These are phyloP conservation scores for Pheosia tremula DNA, from an alignment of 2,888 invertebrate species.

Conservation along the genomic window DNA sequence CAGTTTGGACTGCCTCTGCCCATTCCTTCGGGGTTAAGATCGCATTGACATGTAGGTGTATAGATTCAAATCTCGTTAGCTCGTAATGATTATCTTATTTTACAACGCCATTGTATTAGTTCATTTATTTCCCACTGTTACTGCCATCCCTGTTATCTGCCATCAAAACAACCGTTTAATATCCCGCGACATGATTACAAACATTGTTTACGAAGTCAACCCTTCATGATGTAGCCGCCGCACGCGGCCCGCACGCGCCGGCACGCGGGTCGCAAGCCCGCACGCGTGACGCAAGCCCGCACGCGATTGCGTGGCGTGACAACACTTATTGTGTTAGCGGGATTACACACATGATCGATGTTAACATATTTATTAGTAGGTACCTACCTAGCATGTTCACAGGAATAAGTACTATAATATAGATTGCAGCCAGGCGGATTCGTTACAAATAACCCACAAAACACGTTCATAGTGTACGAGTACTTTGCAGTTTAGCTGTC, in stretches of 20 bases:
- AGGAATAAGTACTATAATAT: too few relatives aligned
- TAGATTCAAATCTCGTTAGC: too few relatives aligned
- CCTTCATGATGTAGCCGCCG: constrained; percentile 18
- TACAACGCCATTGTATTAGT: not conserved
- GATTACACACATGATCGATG: constrained; percentile 39
- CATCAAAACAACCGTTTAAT: constrained; percentile 14
- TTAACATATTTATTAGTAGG: constrained; percentile 24
- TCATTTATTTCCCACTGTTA: not conserved
- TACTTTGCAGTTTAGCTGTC: too few relatives aligned
- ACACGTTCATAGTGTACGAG: too few relatives aligned
- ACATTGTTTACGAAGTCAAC: constrained; percentile 21
- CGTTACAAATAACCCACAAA: too few relatives aligned
- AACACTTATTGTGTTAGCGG: constrained; percentile 31
- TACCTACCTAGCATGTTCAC: not conserved
- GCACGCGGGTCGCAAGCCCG: constrained; percentile 3
- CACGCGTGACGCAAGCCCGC: constrained; percentile 5
- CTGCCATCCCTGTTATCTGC: not conserved
- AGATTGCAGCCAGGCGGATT: too few relatives aligned
- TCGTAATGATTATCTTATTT: not conserved
- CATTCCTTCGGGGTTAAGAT: too few relatives aligned
- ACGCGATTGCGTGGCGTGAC: constrained; percentile 24
- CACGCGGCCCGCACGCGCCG: constrained; percentile 10
- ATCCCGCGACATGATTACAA: constrained; percentile 14
- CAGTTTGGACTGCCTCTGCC: too few relatives aligned
- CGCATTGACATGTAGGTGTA: too few relatives aligned